phyloP scores from a whole-genome alignment of 1,140 invertebrate genomes.

The Limonius californicus region DNA sequence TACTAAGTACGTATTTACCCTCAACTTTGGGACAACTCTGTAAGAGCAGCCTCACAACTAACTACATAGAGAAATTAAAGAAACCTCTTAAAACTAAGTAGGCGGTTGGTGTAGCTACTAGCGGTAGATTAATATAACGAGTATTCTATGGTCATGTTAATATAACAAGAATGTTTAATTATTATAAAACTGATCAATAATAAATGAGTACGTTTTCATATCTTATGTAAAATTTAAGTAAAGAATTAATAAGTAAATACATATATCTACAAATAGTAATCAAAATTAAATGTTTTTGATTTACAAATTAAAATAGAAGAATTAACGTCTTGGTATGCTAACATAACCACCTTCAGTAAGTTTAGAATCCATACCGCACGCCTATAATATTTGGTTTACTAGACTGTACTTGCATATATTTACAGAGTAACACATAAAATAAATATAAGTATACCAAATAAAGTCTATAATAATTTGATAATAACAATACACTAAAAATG shows the following conservation, averaged over 20 bases:
- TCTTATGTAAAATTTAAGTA: no score
- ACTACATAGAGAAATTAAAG: not conserved
- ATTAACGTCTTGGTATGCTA: no score
- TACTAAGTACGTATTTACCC: not conserved
- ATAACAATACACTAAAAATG: not conserved
- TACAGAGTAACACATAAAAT: slow-evolving; percentile 1
- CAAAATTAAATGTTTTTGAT: no score
- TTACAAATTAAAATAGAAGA: no score
- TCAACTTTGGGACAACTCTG: not conserved
- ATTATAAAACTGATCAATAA: not conserved
- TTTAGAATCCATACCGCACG: not conserved
- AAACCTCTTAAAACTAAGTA: not conserved
- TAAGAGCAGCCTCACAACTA: not conserved
- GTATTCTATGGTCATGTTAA: not conserved
- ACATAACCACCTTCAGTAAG: no score
- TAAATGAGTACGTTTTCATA: no score
- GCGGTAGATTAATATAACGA: not conserved
- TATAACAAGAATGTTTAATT: not conserved
- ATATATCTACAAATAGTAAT: no score
- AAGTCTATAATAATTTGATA: not conserved
- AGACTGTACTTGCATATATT: slow-evolving; percentile 5
- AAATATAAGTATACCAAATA: slow-evolving; percentile 8
- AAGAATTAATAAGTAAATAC: no score
- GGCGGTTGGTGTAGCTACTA: not conserved
- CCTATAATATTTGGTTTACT: slow-evolving; percentile 9